Conservation (phyloP, 2,113 vertebrate species). For the Anguilla rostrata region DNA sequence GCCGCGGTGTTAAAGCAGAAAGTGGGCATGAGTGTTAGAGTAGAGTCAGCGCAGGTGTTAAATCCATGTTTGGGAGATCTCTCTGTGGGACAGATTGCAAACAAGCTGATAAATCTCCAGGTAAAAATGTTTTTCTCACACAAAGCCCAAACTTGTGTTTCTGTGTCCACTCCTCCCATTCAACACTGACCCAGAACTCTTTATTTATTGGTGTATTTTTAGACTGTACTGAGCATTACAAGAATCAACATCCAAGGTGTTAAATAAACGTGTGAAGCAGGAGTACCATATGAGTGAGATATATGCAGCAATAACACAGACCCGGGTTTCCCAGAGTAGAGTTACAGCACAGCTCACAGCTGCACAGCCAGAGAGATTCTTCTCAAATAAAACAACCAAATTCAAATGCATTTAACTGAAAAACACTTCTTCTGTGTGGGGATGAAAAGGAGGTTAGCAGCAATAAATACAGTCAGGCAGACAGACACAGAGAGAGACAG, state of each 20-base stretch:
- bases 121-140: neutral
- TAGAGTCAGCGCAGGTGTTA: neutral
- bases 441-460: too few species aligned
- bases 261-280: conserved; percentile 34
- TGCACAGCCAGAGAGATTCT: neutral
- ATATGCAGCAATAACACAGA: conserved; percentile 23
- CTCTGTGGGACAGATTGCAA: conserved; percentile 8
- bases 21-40: too few species aligned
- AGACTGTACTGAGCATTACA: conserved; percentile 44
- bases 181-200: conserved; percentile 31
- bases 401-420: too few species aligned
- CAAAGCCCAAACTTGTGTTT: neutral
- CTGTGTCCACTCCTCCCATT: neutral
- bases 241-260: conserved; percentile 39
- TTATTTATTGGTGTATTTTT: conserved; percentile 54
- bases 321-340: conserved; percentile 16
- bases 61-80: neutral
- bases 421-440: too few species aligned
- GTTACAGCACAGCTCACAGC: neutral
- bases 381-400: too few species aligned
- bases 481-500: too few species aligned
- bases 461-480: too few species aligned
- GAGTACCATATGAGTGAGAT: conserved; percentile 35
- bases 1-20: too few species aligned
- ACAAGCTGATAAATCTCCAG: conserved; percentile 27